Base-by-base conservation (phyloP, 2,797 vertebrate genomes). In the Tapirus indicus region DNA sequence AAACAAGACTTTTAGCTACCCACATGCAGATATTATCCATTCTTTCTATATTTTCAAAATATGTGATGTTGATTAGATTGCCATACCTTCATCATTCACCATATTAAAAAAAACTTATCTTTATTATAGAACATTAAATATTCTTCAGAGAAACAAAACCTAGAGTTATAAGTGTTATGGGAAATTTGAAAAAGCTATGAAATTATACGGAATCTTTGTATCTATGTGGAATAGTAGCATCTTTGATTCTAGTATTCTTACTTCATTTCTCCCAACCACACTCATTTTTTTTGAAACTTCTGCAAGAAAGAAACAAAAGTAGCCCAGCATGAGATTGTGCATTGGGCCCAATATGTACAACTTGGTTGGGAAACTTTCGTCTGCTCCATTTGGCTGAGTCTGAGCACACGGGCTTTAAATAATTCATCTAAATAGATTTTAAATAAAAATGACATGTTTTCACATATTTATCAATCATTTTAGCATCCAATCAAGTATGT, bases 31-130 rank as follows among this genome's bases (percentile, higher is more conserved):
- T 58, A 71, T 44, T 69, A 77, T 66, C 9, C 62, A 9, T 75
- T 82, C 2, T 94, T 85, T 69, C 62, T 79, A 5, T 92, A 14
- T 86, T 91, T 89, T 93, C 21, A 20, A 92, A 92, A 82, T 60
- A 7, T 27, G 23, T 32, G 54, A 16, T 89, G 21, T 49, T 91
- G 52, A 69, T 95, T 82, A 80, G 52, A 6, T 77, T 80, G 10
- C 18, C 44, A 90, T 66, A 77, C 3, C 7, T 89, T 56, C 1
- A 74, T 49, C 27, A 74, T 38, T 84, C 58, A 6, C 0, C 20
- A 71, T 41, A 52, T 68, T 96, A 54, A 27, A 83, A 69, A 64
- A 71, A 86, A 88, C 52, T 85, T 74, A 56, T 35, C 13, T 69
- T 82, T 87, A 82, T 56, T 64, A 64, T 1, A 83, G 12, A 88